Base-by-base conservation (phyloP, 2,113 vertebrate genomes). In the Dendrocopos noguchii region DNA sequence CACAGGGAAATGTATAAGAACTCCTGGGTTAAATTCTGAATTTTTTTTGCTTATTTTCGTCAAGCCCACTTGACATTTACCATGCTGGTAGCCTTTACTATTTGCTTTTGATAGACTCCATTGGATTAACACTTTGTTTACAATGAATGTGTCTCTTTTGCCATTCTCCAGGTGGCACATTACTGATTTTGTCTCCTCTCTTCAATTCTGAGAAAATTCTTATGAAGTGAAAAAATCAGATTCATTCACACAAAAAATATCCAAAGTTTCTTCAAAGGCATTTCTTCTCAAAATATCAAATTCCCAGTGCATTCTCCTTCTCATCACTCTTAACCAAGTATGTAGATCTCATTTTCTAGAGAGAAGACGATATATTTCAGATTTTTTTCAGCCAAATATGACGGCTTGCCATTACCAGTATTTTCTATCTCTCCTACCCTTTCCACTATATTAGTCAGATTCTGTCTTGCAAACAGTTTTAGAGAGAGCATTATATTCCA, bases 361-460 rank as follows among this genome's bases (percentile, higher is more conserved):
- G 10, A 68, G 55, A 59, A 83, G 80, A 29, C n/a, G 12, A 75
- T 34, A 6, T 31, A 68, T 93, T 88, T 24, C 25, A 61, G 4
- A 20, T n/a, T 95, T 93, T n/a, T 95, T 93, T 87, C 44, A 91
- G 59, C 31, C 29, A 78, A 68, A 72, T 34, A 10, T 59, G 73
- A 77, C 87, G 44, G 42, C 24, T 77, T 75, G 15, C 9, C 7
- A 71, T 81, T 92, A 61, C 3, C 34, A 67, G 29, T 65, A 60
- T 78, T 77, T 90, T 76, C 46, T 47, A 10, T 39, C 22, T 63
- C 39, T 96, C 20, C 63, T 67, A 33, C 19, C 53, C 21, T 5
- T 9, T 84, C 20, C 44, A 3, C 8, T 55, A 7, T 42, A 80
- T 71, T 88, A 81, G 22, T 74, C 28, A 64, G 34, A 53, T 55